These are phyloP conservation scores for Atta cephalotes DNA, from an alignment of 1,140 invertebrate genomes.

Conservation along the genomic window DNA sequence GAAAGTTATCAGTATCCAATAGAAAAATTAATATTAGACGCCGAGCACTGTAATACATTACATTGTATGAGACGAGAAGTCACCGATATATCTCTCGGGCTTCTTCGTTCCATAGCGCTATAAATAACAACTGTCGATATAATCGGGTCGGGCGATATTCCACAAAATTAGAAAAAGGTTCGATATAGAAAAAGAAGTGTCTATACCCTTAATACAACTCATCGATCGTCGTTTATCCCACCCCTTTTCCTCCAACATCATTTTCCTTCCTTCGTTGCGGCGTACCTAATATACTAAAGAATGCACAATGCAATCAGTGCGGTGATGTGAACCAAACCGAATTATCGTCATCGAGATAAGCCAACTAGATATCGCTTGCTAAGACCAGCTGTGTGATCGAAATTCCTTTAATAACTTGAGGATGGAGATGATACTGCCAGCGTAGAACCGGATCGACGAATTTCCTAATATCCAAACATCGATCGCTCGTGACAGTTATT, in stretches of 20 bases:
- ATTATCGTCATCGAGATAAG: conserved; percentile 50
- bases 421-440: conserved; percentile 11
- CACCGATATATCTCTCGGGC: conserved; percentile 43
- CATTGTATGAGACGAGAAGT: conserved; percentile 57
- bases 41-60: conserved; percentile 52
- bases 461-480: conserved; percentile 61
- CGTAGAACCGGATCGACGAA: conserved; percentile 51
- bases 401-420: conserved; percentile 54
- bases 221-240: conserved; percentile 58
- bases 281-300: conserved; percentile 48
- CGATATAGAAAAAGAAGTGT: conserved; percentile 44
- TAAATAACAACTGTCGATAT: conserved; percentile 63
- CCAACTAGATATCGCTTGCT: conserved; percentile 39
- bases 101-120: conserved; percentile 28
- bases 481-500: conserved; percentile 54
- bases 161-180: conserved; percentile 60
- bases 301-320: conserved; percentile 54
- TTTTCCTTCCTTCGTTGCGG: conserved; percentile 4
- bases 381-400: conserved; percentile 31
- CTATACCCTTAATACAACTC: conserved; percentile 48
- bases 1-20: conserved; percentile 44
- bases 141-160: conserved; percentile 56
- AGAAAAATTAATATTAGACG: conserved; percentile 45
- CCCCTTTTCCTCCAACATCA: background rate
- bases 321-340: conserved; percentile 45